These are phyloP conservation scores for Campoplex capitator DNA, from an alignment of 2,888 invertebrate genomes.

Conservation along the genomic window DNA sequence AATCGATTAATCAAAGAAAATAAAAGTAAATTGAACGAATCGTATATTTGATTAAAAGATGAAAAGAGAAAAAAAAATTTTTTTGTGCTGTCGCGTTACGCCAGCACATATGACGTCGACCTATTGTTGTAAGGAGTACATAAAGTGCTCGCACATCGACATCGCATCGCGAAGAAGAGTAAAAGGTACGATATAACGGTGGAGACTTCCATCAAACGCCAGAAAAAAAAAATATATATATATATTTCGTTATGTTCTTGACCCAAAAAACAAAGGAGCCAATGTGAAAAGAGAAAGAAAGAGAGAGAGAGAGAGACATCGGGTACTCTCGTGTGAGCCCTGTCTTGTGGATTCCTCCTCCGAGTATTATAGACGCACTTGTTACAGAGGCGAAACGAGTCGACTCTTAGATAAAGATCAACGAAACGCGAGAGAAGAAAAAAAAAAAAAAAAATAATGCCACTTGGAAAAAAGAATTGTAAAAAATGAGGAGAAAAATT, in stretches of 20 bases:
- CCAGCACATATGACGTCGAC: constrained; percentile 33
- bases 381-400: constrained; percentile 54
- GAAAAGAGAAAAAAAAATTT: neutral
- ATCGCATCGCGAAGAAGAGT: constrained; percentile 34
- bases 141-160: constrained; percentile 53
- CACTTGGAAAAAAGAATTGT: constrained; percentile 18
- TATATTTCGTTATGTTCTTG: constrained; percentile 68
- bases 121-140: constrained; percentile 57
- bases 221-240: constrained; percentile 21
- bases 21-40: neutral
- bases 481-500: constrained; percentile 9
- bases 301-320: constrained; percentile 5
- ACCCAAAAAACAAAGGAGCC: constrained; percentile 61
- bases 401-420: constrained; percentile 50
- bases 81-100: constrained; percentile 47
- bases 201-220: constrained; percentile 40
- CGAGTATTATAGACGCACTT: constrained; percentile 48
- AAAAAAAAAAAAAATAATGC: constrained; percentile 40
- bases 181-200: constrained; percentile 10
- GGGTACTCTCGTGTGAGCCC: constrained; percentile 47
- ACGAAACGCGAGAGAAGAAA: constrained; percentile 28
- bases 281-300: neutral
- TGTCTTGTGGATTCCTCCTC: constrained; percentile 32
- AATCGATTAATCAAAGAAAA: too few relatives aligned
- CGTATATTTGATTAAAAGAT: constrained; percentile 12